phyloP scores from a whole-genome alignment of 2,888 invertebrate genomes.

The Drosophila kokeensis region DNA sequence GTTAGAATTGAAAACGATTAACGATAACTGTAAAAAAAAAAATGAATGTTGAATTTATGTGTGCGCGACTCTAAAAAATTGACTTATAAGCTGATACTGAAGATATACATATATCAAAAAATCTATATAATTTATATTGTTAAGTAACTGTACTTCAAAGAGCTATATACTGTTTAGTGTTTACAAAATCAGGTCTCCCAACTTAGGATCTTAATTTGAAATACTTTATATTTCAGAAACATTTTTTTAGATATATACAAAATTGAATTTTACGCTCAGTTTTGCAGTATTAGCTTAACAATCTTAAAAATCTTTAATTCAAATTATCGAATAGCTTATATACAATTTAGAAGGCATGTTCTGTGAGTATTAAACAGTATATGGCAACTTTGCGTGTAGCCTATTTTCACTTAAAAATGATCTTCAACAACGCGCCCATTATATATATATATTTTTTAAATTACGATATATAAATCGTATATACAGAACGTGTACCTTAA shows the following conservation, averaged over 20 bases:
- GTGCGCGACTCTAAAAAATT: slow-evolving; percentile 11
- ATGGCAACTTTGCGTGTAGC: slow-evolving; percentile 9
- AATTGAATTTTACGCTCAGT: not conserved
- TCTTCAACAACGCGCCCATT: slow-evolving; percentile 12
- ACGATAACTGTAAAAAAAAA: slow-evolving; percentile 31
- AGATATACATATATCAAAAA: slow-evolving; percentile 13
- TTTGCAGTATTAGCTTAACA: slow-evolving; percentile 1
- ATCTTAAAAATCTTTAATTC: not conserved
- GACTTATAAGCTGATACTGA: slow-evolving; percentile 23
- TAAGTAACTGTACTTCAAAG: slow-evolving; percentile 23
- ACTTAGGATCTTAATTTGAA: not conserved
- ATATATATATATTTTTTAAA: slow-evolving; percentile 10
- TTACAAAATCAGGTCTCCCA: slow-evolving; percentile 21
- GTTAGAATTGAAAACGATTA: slow-evolving; percentile 13
- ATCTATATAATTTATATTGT: slow-evolving; percentile 14
- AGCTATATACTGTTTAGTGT: slow-evolving; percentile 18
- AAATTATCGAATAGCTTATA: not conserved
- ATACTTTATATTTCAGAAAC: slow-evolving; percentile 1
- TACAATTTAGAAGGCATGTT: slow-evolving; percentile 3
- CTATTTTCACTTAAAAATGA: slow-evolving; percentile 5
- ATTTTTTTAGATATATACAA: not conserved
- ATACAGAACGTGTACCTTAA: slow-evolving; percentile 35
- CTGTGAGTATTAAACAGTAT: slow-evolving; percentile 17
- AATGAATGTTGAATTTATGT: slow-evolving; percentile 26
- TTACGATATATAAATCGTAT: slow-evolving; percentile 22